Evolutionary conservation across 2,113 vertebrate species (phyloP).

Genomic region (Connochaetes taurinus): DNA sequence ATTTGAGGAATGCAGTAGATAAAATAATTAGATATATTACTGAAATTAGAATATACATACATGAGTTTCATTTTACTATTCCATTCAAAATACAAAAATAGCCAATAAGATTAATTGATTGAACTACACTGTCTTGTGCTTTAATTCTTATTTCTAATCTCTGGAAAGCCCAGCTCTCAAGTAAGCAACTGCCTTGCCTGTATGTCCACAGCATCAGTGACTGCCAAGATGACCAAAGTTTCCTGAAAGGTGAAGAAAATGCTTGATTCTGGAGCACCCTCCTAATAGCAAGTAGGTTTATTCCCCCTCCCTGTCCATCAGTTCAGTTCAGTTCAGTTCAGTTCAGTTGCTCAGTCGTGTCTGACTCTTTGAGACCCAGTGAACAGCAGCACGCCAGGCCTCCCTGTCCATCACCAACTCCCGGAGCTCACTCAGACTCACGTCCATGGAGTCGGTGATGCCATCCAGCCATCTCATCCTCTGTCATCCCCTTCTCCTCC

Average conservation of each 20-base stretch:
- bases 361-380: too few relatives aligned
- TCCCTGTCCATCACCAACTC: too few relatives aligned
- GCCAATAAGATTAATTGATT: neutral
- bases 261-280: neutral
- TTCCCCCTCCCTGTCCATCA: neutral
- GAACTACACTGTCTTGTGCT: neutral
- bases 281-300: neutral
- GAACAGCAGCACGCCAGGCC: too few relatives aligned
- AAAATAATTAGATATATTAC: neutral
- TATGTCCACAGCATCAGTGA: neutral
- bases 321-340: too few relatives aligned
- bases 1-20: neutral
- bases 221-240: neutral
- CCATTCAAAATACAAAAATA: neutral
- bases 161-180: neutral
- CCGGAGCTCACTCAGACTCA: too few relatives aligned
- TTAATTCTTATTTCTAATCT: neutral
- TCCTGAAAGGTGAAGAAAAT: neutral
- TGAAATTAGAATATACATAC: neutral
- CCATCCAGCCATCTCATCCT: too few relatives aligned
- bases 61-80: neutral
- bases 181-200: neutral
- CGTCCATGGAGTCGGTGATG: fast-evolving
- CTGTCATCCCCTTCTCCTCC: too few relatives aligned
- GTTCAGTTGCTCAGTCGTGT: too few relatives aligned